These are phyloP conservation scores for Leptinotarsa lineolata DNA, from an alignment of 1,140 invertebrate genomes.

Conservation along the genomic window DNA sequence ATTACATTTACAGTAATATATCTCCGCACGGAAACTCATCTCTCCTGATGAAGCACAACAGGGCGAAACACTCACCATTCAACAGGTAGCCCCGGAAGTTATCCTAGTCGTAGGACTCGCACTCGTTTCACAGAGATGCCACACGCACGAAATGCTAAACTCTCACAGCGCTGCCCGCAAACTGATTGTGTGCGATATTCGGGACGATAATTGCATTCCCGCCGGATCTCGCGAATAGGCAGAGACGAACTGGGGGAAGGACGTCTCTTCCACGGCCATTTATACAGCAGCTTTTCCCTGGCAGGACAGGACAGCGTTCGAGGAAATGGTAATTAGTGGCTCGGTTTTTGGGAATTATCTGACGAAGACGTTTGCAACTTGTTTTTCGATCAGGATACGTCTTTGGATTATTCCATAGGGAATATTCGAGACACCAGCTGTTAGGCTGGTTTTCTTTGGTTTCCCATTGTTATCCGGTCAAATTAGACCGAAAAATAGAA, in stretches of 20 bases:
- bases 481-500: too few species aligned
- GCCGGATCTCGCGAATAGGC: constrained; percentile 15
- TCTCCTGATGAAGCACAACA: not conserved
- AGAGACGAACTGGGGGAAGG: constrained; percentile 14
- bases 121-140: not conserved
- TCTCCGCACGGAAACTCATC: too few species aligned
- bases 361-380: too few species aligned
- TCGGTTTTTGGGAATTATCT: too few species aligned
- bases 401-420: too few species aligned
- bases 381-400: too few species aligned
- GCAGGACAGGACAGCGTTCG: not conserved
- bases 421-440: too few species aligned
- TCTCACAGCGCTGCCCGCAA: not conserved
- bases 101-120: not conserved
- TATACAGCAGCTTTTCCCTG: constrained; percentile 6
- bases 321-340: constrained; percentile 1
- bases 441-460: too few species aligned
- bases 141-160: constrained; percentile 1
- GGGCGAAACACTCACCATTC: constrained; percentile 8
- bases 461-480: too few species aligned
- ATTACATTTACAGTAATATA: too few species aligned
- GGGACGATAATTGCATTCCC: not conserved
- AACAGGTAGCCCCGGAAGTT: constrained; percentile 1
- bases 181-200: constrained; percentile 4
- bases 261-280: constrained; percentile 9